A percentile compares a stretch with the other conserved stretches of the same genome.
Evolutionary conservation across 2,797 vertebrate species (phyloP).

Genomic region (Gambelia wislizenii): DNA sequence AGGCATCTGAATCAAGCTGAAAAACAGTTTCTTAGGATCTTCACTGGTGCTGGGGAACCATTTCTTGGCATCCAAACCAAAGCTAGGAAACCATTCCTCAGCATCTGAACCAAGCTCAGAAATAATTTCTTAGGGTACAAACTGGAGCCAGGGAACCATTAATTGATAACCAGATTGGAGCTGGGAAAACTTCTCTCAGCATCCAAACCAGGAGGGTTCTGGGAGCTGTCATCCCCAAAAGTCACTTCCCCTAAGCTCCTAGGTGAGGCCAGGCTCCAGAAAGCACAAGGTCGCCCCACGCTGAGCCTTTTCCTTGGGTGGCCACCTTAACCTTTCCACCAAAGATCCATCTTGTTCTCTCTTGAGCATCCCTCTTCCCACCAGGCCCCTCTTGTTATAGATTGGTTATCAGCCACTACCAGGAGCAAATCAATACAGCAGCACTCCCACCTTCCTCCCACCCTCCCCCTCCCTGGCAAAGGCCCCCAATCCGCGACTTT

Average conservation of each 20-base stretch:
- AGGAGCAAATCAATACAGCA: conserved; percentile 20
- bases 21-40: no score
- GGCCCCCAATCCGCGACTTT: not conserved
- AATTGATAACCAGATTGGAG: no score
- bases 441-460: not conserved
- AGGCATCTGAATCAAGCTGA: no score
- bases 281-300: not conserved
- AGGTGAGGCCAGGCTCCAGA: not conserved
- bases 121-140: no score
- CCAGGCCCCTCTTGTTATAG: not conserved
- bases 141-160: no score
- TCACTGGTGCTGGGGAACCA: no score
- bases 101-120: no score
- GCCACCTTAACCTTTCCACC: conserved; percentile 20
- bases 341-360: not conserved
- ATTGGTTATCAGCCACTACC: not conserved
- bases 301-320: not conserved
- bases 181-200: not conserved
- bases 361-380: not conserved
- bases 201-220: not conserved
- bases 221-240: not conserved
- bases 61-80: no score
- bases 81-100: no score
- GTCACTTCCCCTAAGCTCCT: no score
- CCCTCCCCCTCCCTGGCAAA: not conserved